Base-by-base conservation (phyloP, 2,113 vertebrate genomes). In the Embiotoca jacksoni region DNA sequence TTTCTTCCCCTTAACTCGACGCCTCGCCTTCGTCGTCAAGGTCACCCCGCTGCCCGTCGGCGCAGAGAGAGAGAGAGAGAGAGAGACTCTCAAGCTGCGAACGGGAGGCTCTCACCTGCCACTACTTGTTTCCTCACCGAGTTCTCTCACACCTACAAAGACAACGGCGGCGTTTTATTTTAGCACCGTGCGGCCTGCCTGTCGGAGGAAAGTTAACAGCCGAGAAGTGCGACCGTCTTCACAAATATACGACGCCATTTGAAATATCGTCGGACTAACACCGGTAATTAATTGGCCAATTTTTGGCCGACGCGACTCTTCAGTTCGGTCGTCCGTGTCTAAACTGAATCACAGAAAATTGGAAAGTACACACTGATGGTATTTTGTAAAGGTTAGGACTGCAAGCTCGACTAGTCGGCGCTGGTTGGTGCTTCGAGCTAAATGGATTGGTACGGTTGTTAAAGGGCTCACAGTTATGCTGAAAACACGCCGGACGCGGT, bases 11-110 rank as follows among this genome's bases (percentile, higher is more conserved):
- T 67, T 74, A 79, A 81, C 80, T 78, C 72, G 50, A 88, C 54
- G 69, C 65, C 74, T 90, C 49, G 86, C 74, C 70, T 87, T 87
- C 82, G 60, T 91, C 68, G 54, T 88, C 90, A 93, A 92, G 92
- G 89, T 90, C 88, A 86, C 83, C 72, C 67, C 23, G 75, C 85
- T 72, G 64, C 62, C 79, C 39, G 36, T 65, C 37, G 64, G 67
- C 50, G 46, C 71, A 72, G 75, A 35, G 60, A 75, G 70, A 37
- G 44, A 35, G 60, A 75, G 70, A 37, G 44, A 33, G 60, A 77
- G 67, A 37, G 46, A 73, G 67, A 70, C 46, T 81, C 77, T 73
- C 72, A 83, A 71, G 65, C 65, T 88, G 78, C 31, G 66, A 86
- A 78, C 41, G 47, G 46, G 75, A 84, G 31, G 60, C 54, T 86